A percentile compares a stretch with the other conserved stretches of the same genome.
Evolutionary conservation across 1,140 invertebrate genomes (phyloP).

Genomic region (Eubasilissa regina): DNA sequence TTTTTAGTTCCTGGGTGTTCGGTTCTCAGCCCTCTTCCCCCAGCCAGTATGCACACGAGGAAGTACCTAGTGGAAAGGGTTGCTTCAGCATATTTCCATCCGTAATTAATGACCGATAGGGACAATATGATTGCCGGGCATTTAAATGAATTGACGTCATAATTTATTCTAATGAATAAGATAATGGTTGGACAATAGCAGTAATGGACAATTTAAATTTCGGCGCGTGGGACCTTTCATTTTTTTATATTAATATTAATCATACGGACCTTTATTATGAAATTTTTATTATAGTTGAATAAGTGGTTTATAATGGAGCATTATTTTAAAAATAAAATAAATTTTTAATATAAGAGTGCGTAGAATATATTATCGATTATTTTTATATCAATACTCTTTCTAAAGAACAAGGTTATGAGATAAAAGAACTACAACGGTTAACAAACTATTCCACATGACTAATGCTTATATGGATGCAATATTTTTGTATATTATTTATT

Average conservation of each 20-base stretch:
- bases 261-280: too few species aligned
- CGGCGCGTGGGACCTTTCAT: background rate
- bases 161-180: constrained; percentile 45
- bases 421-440: too few species aligned
- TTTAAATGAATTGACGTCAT: constrained; percentile 46
- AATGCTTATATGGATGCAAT: too few species aligned
- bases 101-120: constrained; percentile 55
- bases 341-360: too few species aligned
- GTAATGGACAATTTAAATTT: constrained; percentile 17
- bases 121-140: constrained; percentile 49
- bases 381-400: too few species aligned
- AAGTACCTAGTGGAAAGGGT: constrained; percentile 39
- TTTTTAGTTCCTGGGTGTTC: constrained; percentile 50
- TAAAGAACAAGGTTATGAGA: too few species aligned
- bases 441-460: too few species aligned
- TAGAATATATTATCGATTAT: too few species aligned
- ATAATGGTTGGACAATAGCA: background rate
- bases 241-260: background rate
- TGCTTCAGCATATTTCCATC: constrained; percentile 11
- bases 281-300: too few species aligned
- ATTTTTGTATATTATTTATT: too few species aligned
- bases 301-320: too few species aligned
- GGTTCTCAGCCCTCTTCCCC: constrained; percentile 24
- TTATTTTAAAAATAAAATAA: too few species aligned
- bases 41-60: background rate